Conservation (phyloP, 2,888 invertebrate genomes). For the Gandaritis pyraliata region DNA sequence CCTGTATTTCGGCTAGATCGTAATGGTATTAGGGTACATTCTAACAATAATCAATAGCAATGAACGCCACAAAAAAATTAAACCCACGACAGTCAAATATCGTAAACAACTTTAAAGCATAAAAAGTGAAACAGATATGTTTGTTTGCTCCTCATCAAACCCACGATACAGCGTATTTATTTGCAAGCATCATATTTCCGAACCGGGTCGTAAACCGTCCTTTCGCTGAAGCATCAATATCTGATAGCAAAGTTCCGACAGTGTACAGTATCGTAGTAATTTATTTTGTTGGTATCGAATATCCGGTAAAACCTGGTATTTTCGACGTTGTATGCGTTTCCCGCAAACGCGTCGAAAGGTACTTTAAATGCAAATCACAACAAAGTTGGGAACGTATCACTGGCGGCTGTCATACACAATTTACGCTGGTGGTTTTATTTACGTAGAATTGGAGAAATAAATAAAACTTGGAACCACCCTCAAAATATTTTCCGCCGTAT, state of each 20-base stretch:
- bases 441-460: constrained; percentile 17
- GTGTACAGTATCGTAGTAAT: constrained; percentile 46
- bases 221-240: constrained; percentile 36
- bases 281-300: constrained; percentile 50
- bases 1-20: no score
- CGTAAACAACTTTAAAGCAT: no score
- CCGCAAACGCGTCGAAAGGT: constrained; percentile 60
- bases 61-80: no score
- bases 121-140: neutral
- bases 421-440: constrained; percentile 37
- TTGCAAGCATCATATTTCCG: constrained; percentile 31
- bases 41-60: no score
- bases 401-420: constrained; percentile 52
- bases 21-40: no score
- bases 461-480: constrained; percentile 4
- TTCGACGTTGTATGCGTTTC: constrained; percentile 42
- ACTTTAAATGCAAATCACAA: constrained; percentile 72
- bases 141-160: neutral
- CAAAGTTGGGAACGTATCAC: constrained; percentile 57
- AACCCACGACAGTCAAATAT: no score
- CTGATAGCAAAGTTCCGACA: constrained; percentile 32
- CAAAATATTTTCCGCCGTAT: constrained; percentile 3
- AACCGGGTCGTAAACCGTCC: constrained; percentile 27
- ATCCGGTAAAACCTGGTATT: constrained; percentile 37
- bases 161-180: constrained; percentile 21